Evolutionary conservation across 2,888 invertebrate genomes (phyloP), one percentile per base, ranked within the genome.

Genomic region (Melitaea athalia): DNA sequence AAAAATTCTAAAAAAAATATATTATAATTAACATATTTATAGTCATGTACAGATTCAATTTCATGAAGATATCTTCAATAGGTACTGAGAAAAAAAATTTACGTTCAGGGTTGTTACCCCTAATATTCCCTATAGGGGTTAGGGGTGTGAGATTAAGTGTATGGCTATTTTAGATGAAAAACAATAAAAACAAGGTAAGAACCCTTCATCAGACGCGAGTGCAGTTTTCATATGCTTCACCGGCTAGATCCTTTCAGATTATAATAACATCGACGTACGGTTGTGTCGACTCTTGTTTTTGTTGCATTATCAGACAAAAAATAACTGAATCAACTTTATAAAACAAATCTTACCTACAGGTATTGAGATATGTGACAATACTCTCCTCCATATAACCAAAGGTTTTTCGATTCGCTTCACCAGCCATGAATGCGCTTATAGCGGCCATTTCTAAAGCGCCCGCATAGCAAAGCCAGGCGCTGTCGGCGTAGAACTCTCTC

Each of bases 361-460:
- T 96, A 79, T 96, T 97, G 65, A 97, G 93, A 87, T 99, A 99
- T 31, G 97, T 97, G 5, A 95, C 94, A 79, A 99, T 97, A 71
- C 99, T 98, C 82, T 98, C 98, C 81, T 99, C 99, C 95, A 99
- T 97, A 81, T 99, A 99, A 74, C 96, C 96, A 74, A 95, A 95
- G 0, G 96, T 96, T 86, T 97, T 97, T 57, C 95, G 93, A 72
- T 94, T 95, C 6, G 95, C 94, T 74, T 97, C 97, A 43, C 96
- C 96, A 66, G 96, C 95, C 97, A 98, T 97, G 81, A 98, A 98
- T 0, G 98, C 97, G 66, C 98, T 96, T 42, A 99, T 87, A 12
- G 97, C 97, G 7, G 99, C 98, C 99, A 99, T 99, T 93, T 98
- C 99, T 61, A 99, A 91, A 6, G 99, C 98, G 11, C 99, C 98